A percentile compares a stretch with the other conserved stretches of the same genome.
Evolutionary conservation across 1,140 invertebrate species (phyloP).

Genomic region (Bactericera cockerelli): DNA sequence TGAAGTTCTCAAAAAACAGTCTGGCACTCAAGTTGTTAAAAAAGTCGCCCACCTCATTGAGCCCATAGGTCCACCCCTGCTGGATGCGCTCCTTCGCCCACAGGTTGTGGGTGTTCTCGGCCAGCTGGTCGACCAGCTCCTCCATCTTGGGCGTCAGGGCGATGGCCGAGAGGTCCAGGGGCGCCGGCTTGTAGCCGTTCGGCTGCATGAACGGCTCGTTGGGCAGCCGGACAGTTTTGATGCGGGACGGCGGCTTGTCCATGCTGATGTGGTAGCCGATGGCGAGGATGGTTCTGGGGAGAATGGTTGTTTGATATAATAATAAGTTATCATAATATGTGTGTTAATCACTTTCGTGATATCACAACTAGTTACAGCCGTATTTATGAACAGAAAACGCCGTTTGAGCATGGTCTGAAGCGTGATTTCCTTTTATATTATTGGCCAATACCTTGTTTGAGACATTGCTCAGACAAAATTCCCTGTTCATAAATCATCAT

Average conservation of each 20-base stretch:
- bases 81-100: constrained; percentile 96
- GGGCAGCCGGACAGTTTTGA: constrained; percentile 80
- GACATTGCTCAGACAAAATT: no score
- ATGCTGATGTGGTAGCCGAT: constrained; percentile 94
- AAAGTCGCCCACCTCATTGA: constrained; percentile 89
- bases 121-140: constrained; percentile 87
- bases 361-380: no score
- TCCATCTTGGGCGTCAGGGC: constrained; percentile 81
- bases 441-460: no score
- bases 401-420: no score
- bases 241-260: constrained; percentile 86
- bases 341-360: no score
- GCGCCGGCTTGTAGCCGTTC: constrained; percentile 97
- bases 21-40: no score
- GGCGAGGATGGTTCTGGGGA: constrained; percentile 75
- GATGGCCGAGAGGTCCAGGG: constrained; percentile 88
- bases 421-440: no score
- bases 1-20: no score
- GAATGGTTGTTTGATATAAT: no score
- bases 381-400: no score
- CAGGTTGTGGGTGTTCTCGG: constrained; percentile 97
- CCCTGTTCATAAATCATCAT: no score
- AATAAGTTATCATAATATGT: no score
- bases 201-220: constrained; percentile 75
- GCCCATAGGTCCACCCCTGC: constrained; percentile 96